Percentiles rank a stretch among this genome's conserved stretches.
Evolutionary conservation across 2,888 invertebrate species (phyloP).

Genomic region (Dasysyrphus albostriatus): DNA sequence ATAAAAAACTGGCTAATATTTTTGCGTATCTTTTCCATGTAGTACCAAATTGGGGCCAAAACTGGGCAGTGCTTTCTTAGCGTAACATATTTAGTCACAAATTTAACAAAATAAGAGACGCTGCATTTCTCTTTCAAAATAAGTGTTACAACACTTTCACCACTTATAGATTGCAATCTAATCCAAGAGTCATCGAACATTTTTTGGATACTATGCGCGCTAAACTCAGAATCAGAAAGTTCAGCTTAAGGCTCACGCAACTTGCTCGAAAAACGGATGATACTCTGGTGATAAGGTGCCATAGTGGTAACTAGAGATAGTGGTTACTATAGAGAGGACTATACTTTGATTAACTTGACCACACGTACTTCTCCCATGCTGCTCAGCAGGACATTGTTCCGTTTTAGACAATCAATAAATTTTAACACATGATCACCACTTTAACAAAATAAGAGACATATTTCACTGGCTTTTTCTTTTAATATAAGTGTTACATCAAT

Average conservation of each 20-base stretch:
- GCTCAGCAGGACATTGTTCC: conserved; percentile 82
- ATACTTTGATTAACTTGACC: conserved; percentile 80
- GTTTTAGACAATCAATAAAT: conserved; percentile 83
- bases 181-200: conserved; percentile 74
- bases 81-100: no score
- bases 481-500: no score
- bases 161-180: conserved; percentile 71
- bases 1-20: no score
- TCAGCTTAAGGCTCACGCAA: conserved; percentile 68
- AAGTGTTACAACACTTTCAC: no score
- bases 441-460: no score
- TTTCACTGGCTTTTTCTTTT: no score
- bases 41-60: no score
- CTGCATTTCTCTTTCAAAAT: no score
- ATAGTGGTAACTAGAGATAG: no score
- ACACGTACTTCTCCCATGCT: conserved; percentile 83
- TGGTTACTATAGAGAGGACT: conserved; percentile 64
- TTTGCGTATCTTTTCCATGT: no score
- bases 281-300: conserved; percentile 58
- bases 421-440: conserved; percentile 84
- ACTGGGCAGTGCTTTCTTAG: no score
- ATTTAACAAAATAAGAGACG: no score
- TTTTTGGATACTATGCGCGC: conserved; percentile 54
- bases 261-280: conserved; percentile 36
- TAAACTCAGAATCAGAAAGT: conserved; percentile 19